A percentile compares a stretch with the other conserved stretches of the same genome.
Conservation (phyloP, 2,888 invertebrate species). For the Drosophila tanythrix region DNA sequence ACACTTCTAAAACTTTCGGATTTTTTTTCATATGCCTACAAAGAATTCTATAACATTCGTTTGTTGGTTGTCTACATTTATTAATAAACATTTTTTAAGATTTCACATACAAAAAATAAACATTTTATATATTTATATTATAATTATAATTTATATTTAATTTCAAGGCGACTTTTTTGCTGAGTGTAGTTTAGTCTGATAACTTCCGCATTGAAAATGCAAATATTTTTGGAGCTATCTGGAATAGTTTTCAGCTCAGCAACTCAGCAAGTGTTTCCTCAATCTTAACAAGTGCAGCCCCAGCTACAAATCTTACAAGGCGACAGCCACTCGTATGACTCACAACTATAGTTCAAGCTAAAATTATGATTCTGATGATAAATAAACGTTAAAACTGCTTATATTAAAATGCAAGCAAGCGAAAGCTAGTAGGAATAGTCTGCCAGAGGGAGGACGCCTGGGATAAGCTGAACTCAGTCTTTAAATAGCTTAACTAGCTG, state of each 20-base stretch:
- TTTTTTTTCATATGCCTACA: no score
- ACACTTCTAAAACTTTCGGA: no score
- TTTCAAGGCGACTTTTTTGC: not conserved
- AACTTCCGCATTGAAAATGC: slow-evolving; percentile 23
- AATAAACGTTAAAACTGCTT: not conserved
- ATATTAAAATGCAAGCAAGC: not conserved
- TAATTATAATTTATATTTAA: no score
- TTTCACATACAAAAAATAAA: no score
- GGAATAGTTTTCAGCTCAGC: not conserved
- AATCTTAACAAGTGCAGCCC: not conserved
- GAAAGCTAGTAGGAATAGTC: not conserved
- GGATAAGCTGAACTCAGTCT: not conserved
- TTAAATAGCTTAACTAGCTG: not conserved
- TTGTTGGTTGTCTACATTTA: no score
- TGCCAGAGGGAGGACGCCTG: not conserved
- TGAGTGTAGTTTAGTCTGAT: no score
- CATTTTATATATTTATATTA: not conserved
- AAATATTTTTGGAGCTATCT: slow-evolving; percentile 25
- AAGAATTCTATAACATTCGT: no score
- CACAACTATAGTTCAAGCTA: not conserved
- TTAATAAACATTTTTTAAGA: no score
- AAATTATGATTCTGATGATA: not conserved
- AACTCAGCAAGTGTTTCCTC: not conserved
- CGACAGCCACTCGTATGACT: not conserved
- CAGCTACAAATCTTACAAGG: not conserved